phyloP scores from a whole-genome alignment of 2,797 vertebrate species.

The Onychomys leucogaster region DNA sequence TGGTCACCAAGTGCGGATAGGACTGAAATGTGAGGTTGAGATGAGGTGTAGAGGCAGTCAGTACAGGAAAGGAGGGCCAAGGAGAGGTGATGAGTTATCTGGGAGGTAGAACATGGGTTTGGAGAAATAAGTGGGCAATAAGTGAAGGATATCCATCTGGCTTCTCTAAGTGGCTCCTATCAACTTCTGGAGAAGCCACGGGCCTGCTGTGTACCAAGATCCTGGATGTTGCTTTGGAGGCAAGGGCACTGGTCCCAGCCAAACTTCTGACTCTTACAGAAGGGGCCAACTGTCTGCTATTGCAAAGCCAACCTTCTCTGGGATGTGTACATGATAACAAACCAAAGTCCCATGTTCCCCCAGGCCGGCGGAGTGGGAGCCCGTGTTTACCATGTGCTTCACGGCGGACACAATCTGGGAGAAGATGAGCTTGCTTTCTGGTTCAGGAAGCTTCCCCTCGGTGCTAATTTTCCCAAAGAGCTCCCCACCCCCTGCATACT shows the following conservation, averaged over 20 bases:
- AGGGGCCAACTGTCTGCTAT: background rate
- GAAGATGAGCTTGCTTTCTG: conserved; percentile 94
- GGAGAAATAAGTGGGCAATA: background rate
- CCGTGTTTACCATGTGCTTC: conserved; percentile 96
- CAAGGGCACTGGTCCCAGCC: background rate
- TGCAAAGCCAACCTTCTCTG: background rate
- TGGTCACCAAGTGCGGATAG: background rate
- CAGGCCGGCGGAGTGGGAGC: accelerated
- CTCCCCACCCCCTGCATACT: conserved; percentile 96
- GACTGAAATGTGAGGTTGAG: background rate
- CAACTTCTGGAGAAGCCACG: background rate
- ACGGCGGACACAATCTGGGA: conserved; percentile 98
- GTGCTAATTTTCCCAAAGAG: conserved; percentile 97
- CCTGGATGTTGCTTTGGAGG: background rate
- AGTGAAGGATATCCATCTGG: background rate
- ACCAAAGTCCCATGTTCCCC: background rate
- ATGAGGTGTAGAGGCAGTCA: background rate
- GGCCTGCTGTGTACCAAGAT: background rate
- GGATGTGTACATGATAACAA: background rate
- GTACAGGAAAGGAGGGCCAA: background rate
- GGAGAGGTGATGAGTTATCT: background rate
- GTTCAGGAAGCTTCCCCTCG: conserved; percentile 95
- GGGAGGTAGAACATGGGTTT: background rate
- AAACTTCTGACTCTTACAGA: background rate
- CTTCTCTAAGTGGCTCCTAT: background rate